Percentiles rank a stretch among this genome's conserved stretches.
Evolutionary conservation across 2,797 vertebrate species (phyloP).

Genomic region (Acanthis flammea): DNA sequence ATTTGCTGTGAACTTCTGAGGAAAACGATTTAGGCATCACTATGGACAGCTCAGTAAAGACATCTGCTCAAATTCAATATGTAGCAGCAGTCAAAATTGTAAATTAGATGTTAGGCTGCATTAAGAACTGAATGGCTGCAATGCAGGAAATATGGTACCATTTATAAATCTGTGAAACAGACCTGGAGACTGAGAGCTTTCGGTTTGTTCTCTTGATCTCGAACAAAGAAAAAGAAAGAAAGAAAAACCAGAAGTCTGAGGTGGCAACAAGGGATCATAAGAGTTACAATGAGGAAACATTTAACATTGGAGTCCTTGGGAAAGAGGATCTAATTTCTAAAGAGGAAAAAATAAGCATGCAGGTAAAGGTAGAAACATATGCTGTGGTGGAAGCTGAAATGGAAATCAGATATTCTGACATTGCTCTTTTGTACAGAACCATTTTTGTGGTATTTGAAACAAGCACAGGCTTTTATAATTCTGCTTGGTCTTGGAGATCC

Average conservation of each 20-base stretch:
- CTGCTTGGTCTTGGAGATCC: not conserved
- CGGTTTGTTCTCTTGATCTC: constrained; percentile 36
- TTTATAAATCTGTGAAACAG: constrained; percentile 59
- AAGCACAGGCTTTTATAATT: not conserved
- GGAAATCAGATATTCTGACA: not conserved
- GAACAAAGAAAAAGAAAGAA: not conserved
- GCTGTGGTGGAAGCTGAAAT: not conserved
- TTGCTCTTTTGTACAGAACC: not conserved
- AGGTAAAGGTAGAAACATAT: constrained; percentile 3
- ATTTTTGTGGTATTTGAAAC: not conserved
- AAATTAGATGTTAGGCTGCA: constrained; percentile 62
- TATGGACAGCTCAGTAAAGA: constrained; percentile 31
- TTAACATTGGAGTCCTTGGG: not conserved
- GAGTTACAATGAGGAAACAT: constrained; percentile 33
- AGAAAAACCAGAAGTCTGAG: not conserved
- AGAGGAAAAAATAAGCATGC: not conserved
- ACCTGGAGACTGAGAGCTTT: constrained; percentile 16
- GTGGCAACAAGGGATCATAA: not conserved
- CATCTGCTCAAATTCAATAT: constrained; percentile 54
- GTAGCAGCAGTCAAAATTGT: constrained; percentile 49
- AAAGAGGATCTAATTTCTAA: constrained; percentile 34
- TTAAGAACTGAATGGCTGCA: constrained; percentile 37
- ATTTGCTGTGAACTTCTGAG: constrained; percentile 13
- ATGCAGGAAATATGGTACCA: constrained; percentile 49
- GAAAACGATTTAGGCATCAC: not conserved